Base-by-base conservation (phyloP, 2,113 vertebrate species). In the Myrmecophaga tridactyla region DNA sequence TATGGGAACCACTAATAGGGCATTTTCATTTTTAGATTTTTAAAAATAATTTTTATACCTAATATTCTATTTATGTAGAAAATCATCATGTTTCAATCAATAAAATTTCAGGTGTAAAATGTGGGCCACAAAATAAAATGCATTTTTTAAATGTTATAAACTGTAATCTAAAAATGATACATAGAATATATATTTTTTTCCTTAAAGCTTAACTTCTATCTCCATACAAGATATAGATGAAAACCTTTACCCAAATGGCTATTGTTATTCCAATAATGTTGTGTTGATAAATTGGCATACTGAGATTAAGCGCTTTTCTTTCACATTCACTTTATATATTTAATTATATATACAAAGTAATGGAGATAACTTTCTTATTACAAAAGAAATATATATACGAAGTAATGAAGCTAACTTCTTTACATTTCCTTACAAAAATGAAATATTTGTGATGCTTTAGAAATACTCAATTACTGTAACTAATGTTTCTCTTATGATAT, bases 341-440 rank as follows among this genome's bases (percentile, higher is more conserved):
- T 56, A 89, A 34, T 76, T 63, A 46, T 65, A 39, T 56, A 63
- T 48, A 41, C 25, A 20, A 70, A 87, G 36, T 82, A 62, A 88
- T 31, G 78, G 89, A 67, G 39, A 78, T 21, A 97, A 69, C 41
- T 60, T 76, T 94, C 60, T 67, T 63, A 51, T 29, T 94, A n/a
- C n/a, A n/a, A n/a, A n/a, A n/a, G n/a, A n/a, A n/a, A n/a, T 63
- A 46, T 65, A 39, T 56, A 63, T 48, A 41, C 25, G 25, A 70
- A 87, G 36, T 82, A 62, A 88, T 31, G 78, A 91, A 67, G 39
- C 73, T 21, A 97, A 69, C 41, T 60, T 76, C 92, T 53, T 67
- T 63, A 51, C 23, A 92, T 95, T 90, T 63, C 48, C 75, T 83
- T 15, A 75, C 5, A 84, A 63, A 93, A 94, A 41, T 81, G 25